Percentiles rank a stretch among this genome's conserved stretches.
Evolutionary conservation across 2,797 vertebrate genomes (phyloP).

Genomic region (Etheostoma perlongum): DNA sequence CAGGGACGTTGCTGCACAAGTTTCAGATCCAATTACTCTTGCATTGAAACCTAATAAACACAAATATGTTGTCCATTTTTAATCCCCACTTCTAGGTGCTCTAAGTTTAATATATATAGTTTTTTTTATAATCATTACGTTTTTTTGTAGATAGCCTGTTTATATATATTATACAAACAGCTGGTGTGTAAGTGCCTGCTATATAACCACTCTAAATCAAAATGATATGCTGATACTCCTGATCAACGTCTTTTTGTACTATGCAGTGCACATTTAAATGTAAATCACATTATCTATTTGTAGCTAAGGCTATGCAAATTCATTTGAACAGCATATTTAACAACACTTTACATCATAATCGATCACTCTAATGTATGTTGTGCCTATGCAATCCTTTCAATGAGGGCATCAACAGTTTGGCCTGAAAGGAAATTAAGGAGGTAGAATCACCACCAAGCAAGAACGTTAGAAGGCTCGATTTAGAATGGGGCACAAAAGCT

Average conservation of each 20-base stretch:
- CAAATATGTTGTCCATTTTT: not conserved
- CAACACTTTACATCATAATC: constrained; percentile 4
- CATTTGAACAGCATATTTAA: constrained; percentile 11
- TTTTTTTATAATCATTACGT: not conserved
- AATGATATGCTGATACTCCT: constrained; percentile 2
- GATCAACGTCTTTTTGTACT: constrained; percentile 16
- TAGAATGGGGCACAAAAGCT: constrained; percentile 4
- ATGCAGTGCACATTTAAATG: constrained; percentile 15
- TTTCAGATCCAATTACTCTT: too few species aligned
- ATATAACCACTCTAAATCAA: not conserved
- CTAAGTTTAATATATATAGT: not conserved
- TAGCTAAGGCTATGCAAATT: constrained; percentile 15
- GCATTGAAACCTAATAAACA: not conserved
- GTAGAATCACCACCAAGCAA: not conserved
- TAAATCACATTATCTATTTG: constrained; percentile 35
- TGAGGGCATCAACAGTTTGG: not conserved
- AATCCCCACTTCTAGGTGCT: not conserved
- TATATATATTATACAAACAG: not conserved
- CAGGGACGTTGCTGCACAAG: not conserved
- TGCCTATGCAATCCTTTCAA: not conserved
- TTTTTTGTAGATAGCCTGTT: not conserved
- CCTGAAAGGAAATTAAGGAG: not conserved
- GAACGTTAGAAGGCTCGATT: constrained; percentile 13
- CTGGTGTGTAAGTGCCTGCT: not conserved
- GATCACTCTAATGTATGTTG: not conserved